These are phyloP conservation scores for Cuniculus paca DNA, from an alignment of 2,797 vertebrate species.

Conservation along the genomic window DNA sequence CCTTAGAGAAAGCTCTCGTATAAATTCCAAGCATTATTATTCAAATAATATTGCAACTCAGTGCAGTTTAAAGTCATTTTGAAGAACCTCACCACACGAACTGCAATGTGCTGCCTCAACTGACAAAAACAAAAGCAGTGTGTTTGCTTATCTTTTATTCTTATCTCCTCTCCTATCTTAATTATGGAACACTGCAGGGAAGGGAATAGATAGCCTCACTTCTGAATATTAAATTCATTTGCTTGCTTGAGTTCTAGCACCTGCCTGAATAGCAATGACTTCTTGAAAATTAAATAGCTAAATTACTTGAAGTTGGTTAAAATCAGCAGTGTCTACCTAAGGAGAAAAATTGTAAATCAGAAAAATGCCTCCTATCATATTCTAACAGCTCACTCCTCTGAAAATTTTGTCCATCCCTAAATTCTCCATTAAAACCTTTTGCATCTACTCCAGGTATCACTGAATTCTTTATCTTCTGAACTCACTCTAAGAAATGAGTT, in stretches of 20 bases:
- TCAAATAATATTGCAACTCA: constrained; percentile 41
- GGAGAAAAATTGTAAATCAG: neutral
- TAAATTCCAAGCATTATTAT: constrained; percentile 22
- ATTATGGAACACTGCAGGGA: constrained; percentile 54
- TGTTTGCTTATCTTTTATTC: constrained; percentile 54
- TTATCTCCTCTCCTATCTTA: constrained; percentile 44
- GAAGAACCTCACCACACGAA: neutral
- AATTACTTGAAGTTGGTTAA: constrained; percentile 34
- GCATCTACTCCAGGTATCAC: neutral
- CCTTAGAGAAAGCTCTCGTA: constrained; percentile 23
- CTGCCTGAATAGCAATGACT: constrained; percentile 2
- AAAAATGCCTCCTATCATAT: neutral
- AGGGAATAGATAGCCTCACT: neutral
- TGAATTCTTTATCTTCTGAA: constrained; percentile 7
- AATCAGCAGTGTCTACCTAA: neutral
- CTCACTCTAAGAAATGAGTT: neutral
- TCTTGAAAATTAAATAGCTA: constrained; percentile 50
- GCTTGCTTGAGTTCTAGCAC: constrained; percentile 3
- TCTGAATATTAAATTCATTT: constrained; percentile 32
- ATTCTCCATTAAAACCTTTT: neutral
- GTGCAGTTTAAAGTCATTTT: constrained; percentile 56
- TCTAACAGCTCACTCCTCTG: neutral
- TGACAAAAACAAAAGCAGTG: neutral
- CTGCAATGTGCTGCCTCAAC: neutral
- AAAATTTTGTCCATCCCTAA: neutral